Base-by-base conservation (phyloP, 1,140 invertebrate genomes). In the Hyphantria cunea region DNA sequence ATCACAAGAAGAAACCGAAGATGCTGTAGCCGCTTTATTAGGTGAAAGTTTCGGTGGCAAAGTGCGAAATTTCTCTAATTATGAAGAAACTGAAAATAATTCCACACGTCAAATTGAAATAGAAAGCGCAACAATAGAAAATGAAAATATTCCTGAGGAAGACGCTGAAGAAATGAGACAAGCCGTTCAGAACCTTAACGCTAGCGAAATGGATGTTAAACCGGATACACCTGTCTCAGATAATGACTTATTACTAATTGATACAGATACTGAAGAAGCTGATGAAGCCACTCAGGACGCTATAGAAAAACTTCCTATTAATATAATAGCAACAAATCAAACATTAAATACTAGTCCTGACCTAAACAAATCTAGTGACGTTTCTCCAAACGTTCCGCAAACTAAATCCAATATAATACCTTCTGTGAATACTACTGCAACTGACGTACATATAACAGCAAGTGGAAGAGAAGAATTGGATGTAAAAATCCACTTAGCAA, bases 1-100 rank as follows among this genome's bases (percentile, higher is more conserved):
- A 70, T 97, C 96, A 0, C 96, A 97, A 88, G 96, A 97, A 91
- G 96, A 98, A 90, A 98, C 97, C 0, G 96, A 97, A 78, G 96
- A 97, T 86, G 97, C 97, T 0, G 96, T 98, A 0, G 96, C 96
- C 1, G 96, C 96, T 6, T 84, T 98, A 5, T 82, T 97, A 15
- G 95, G 95, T 34, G 96, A 97, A 84, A 96, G 96, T 58, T 96
- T 97, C 80, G 95, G 95, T 6, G 89, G 87, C 6, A 91, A 90
- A 69, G 77, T 76, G 61, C 84, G 82, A 65, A 75, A 91, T 14
- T 93, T 93, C 75, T 74, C 82, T 48, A 91, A 89, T 70, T 93
- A 92, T 64, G 88, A 88, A 71, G 88, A 92, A 81, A 72, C 81
- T 66, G 83, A 90, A 75, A 83, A 63, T 66, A 76, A 78, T 54